Evolutionary conservation across 2,797 vertebrate genomes (phyloP).

Genomic region (Borostomias antarcticus): DNA sequence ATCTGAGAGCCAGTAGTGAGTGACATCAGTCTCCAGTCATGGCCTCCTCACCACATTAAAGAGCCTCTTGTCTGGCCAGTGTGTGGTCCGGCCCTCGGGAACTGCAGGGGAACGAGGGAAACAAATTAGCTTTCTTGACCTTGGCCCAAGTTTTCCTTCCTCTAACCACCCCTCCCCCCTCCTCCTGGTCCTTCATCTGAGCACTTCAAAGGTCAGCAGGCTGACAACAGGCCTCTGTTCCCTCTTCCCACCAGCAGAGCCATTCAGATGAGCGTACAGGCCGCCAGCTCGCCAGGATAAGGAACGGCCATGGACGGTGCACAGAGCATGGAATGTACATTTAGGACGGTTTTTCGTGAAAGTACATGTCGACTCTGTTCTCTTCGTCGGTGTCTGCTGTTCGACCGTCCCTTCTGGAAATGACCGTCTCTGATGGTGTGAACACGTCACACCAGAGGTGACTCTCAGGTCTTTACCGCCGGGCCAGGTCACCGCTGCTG

Average conservation of each 20-base stretch:
- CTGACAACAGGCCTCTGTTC: slow-evolving; percentile 69
- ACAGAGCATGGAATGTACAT: too few species aligned
- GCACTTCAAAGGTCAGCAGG: slow-evolving; percentile 78
- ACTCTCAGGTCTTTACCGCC: not conserved
- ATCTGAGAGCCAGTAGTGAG: slow-evolving; percentile 50
- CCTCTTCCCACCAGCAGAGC: slow-evolving; percentile 51
- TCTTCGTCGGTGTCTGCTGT: not conserved
- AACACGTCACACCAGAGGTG: not conserved
- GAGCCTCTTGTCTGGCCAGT: slow-evolving; percentile 69
- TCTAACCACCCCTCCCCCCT: slow-evolving; percentile 38
- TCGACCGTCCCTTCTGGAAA: not conserved
- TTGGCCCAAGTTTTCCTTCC: slow-evolving; percentile 77
- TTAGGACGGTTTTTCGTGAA: too few species aligned
- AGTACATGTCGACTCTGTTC: too few species aligned
- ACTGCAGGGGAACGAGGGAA: slow-evolving; percentile 73
- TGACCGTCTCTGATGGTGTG: not conserved
- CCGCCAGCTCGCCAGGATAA: too few species aligned
- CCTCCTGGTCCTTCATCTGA: slow-evolving; percentile 60
- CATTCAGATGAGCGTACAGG: slow-evolving; percentile 55
- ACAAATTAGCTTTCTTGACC: slow-evolving; percentile 85
- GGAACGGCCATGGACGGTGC: too few species aligned
- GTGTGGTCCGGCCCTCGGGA: slow-evolving; percentile 77
- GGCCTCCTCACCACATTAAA: slow-evolving; percentile 70
- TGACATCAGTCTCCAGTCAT: slow-evolving; percentile 65
- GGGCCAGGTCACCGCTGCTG: slow-evolving; percentile 32